Evolutionary conservation across 1,140 invertebrate species (phyloP), one percentile per base, ranked within the genome.

Genomic region (Archegozetes longisetosus): DNA sequence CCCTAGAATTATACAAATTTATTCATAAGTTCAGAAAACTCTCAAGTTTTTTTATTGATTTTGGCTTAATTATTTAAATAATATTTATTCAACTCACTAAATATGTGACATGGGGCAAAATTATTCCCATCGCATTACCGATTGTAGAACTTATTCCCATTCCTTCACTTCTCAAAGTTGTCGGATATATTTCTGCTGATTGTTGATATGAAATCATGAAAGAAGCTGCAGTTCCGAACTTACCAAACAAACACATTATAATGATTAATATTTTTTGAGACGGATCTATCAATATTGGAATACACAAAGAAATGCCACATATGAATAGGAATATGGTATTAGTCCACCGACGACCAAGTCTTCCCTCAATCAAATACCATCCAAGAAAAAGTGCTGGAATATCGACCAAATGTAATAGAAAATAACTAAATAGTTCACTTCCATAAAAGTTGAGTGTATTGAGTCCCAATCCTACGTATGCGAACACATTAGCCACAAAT

Each of bases 341-440:
- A 2, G 70, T 62, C 68, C 69, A 72, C n/a, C 71, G 61, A 20
- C 71, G 53, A 1, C 71, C 71, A n/a, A 65, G 20, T 55, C 62
- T 65, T 32, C 50, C 60, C 20, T 68, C 65, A 62, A 68, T 65
- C 49, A 68, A 23, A 14, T 62, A 58, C 28, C 63, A 58, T 13
- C 57, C 65, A 4, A 68, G 13, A 23, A 67, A 55, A 24, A 64
- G 66, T 4, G 66, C 58, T 4, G 66, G 65, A 12, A 67, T 49
- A 27, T 68, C 67, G 3, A 66, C 64, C 1, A 60, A 64, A 65
- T 82, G 77, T 63, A 78, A 73, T 57, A 80, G 75, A 65, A 85
- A 85, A 70, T 84, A 83, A 25, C 50, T 49, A 4, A 79, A 69
- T 68, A 85, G 83, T 40, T 40, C 32, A 53, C 68, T 65, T 13